Base-by-base conservation (phyloP, 1,140 invertebrate genomes). In the Globodera rostochiensis region DNA sequence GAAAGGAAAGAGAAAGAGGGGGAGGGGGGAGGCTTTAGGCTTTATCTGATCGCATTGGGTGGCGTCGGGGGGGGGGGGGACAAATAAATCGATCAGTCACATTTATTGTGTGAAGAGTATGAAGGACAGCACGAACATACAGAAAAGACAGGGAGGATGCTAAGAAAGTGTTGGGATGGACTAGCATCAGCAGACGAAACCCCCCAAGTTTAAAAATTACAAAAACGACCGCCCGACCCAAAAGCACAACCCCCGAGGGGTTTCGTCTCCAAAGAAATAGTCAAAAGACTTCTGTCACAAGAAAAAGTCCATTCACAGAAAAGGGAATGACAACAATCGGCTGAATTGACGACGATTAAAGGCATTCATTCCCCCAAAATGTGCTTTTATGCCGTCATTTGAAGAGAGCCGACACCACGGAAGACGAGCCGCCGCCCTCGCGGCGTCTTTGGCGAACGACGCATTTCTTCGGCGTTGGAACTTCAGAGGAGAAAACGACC, bases 101-200 rank as follows among this genome's bases (percentile, higher is more conserved):
- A 64, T 64, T 64, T 64, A 64, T 64, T 19, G 57, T 15, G 19
- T 19, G 11, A 19, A 13, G 15, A 64, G 15, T 64, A 15, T 19
- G 5, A 60, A 64, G 50, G 19, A 64, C 11, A 64, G 57, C 57
- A 64, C 57, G 57, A 64, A 64, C 57, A 64, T 64, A 64, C 57
- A 64, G 5, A 64, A 64, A 64, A 15, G 57, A 4, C 13, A 11
- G 57, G 57, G 57, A 64, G 57, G 57, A 64, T 64, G 57, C 57
- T 64, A 64, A 64, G 19, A 64, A 64, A 19, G 19, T 64, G 50
- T 7, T 19, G 19, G 57, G 57, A 19, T 6, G 57, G 57, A 64
- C 57, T 64, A 64, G 57, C 57, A 64, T 64, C 57, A 64, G 19
- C 57, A 64, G 57, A 64, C 57, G 57, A 64, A 64, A 64, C 19